Evolutionary conservation across 2,797 vertebrate species (phyloP).

Genomic region (Eidolon dupreanum): DNA sequence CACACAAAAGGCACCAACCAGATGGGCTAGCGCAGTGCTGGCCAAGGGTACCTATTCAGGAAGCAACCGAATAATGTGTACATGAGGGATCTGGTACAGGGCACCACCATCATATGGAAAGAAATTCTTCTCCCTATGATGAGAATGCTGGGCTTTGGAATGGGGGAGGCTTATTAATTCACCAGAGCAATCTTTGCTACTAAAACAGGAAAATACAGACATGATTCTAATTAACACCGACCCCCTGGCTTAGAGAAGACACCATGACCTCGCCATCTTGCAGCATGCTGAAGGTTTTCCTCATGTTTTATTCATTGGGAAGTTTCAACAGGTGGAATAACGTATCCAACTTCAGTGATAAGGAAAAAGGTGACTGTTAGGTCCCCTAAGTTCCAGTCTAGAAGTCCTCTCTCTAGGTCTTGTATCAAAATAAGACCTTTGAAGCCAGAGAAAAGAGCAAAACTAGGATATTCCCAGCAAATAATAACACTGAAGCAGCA

Average conservation of each 20-base stretch:
- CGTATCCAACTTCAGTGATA: neutral
- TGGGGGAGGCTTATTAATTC: neutral
- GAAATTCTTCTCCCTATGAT: neutral
- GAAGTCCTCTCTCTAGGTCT: neutral
- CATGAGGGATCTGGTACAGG: neutral
- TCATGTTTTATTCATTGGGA: neutral
- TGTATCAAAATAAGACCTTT: neutral
- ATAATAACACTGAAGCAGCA: neutral
- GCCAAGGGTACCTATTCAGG: neutral
- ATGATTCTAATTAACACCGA: neutral
- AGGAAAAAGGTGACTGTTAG: neutral
- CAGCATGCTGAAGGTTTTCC: neutral
- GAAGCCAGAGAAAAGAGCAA: neutral
- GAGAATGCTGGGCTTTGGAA: neutral
- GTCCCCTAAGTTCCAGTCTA: neutral
- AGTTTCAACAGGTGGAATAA: neutral
- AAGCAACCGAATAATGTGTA: neutral
- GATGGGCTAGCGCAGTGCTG: fast-evolving
- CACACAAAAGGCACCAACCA: neutral
- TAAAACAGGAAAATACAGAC: neutral
- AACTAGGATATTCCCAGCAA: neutral
- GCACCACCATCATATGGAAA: neutral
- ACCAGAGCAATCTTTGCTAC: neutral
- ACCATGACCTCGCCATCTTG: neutral
- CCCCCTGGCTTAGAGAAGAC: neutral